Evolutionary conservation across 2,113 vertebrate genomes (phyloP).

Genomic region (Colinus virginianus): DNA sequence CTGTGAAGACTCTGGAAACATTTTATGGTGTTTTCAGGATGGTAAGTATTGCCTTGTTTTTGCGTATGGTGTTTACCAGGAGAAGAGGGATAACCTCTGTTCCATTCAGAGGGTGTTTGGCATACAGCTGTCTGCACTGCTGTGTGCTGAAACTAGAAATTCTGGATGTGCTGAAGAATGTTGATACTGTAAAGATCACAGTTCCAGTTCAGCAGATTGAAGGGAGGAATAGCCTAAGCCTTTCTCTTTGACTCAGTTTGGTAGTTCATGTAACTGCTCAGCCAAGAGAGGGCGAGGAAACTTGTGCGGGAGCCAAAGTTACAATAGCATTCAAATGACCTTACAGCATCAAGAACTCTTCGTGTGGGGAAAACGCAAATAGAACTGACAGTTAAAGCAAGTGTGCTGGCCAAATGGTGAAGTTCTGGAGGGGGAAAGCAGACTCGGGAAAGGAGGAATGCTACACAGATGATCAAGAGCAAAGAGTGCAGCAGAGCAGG

Average conservation of each 20-base stretch:
- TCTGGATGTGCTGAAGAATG: background rate
- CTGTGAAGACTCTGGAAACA: background rate
- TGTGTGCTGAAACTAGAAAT: background rate
- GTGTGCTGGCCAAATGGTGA: constrained; percentile 32
- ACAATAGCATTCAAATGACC: constrained; percentile 24
- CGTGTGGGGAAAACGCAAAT: background rate
- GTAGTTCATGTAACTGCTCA: background rate
- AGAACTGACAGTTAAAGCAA: background rate
- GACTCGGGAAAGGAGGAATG: background rate
- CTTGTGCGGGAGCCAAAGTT: background rate
- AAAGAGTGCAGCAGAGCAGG: background rate
- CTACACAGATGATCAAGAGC: background rate
- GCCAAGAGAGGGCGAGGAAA: constrained; percentile 39
- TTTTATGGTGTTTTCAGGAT: background rate
- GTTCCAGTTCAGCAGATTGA: background rate
- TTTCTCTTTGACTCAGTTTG: background rate
- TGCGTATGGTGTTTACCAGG: background rate
- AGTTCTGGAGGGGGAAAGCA: background rate
- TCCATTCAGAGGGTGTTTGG: background rate
- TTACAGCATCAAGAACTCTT: constrained; percentile 11
- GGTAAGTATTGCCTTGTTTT: background rate
- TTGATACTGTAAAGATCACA: background rate
- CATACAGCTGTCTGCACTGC: fast-evolving
- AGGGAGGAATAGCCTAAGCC: background rate
- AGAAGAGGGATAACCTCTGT: background rate